These are phyloP conservation scores for Lamellibrachia luymesi DNA, from an alignment of 1,140 invertebrate genomes.

Conservation along the genomic window DNA sequence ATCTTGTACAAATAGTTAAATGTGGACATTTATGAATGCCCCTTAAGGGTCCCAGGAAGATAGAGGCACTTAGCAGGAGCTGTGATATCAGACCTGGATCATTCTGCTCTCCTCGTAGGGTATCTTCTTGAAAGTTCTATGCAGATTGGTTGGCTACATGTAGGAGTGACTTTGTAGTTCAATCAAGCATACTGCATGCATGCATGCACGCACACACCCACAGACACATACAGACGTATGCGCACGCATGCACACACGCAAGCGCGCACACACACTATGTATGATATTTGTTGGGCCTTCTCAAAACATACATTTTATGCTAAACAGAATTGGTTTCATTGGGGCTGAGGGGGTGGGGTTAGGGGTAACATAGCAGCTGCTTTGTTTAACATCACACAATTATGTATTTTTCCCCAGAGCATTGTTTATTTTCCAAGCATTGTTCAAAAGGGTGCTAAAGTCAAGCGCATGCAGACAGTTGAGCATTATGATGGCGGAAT, in stretches of 20 bases:
- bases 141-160: not conserved
- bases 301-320: not conserved
- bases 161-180: not conserved
- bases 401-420: not conserved
- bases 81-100: not conserved
- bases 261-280: not conserved
- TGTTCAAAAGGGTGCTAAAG: no score
- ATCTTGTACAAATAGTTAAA: no score
- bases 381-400: not conserved
- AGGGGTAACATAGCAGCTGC: not conserved
- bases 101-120: not conserved
- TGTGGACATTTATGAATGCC: no score
- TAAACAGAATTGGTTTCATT: not conserved
- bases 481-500: no score
- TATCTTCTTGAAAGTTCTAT: not conserved
- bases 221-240: no score
- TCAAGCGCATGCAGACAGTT: no score
- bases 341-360: no score
- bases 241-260: no score
- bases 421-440: no score
- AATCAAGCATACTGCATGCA: not conserved
- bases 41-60: no score
- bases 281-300: not conserved
- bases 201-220: no score
- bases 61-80: not conserved